Evolutionary conservation across 1,140 invertebrate genomes (phyloP).

Genomic region (Drosophila tristis): DNA sequence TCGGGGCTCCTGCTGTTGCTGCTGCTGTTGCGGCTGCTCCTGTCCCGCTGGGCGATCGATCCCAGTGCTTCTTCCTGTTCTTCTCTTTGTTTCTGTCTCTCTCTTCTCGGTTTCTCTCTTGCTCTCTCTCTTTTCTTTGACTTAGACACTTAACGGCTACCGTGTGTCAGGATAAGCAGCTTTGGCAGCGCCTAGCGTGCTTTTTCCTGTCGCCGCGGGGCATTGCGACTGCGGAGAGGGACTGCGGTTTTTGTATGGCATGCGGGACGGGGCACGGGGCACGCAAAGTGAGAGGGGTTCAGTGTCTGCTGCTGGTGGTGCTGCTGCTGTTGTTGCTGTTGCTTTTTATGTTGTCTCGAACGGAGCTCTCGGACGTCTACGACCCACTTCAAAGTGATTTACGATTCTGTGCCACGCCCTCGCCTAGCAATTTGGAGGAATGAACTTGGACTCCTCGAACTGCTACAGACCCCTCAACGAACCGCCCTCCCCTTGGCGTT

Average conservation of each 20-base stretch:
- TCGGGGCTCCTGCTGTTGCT: background rate
- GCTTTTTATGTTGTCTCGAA: constrained; percentile 60
- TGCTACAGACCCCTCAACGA: background rate
- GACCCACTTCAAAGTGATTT: constrained; percentile 84
- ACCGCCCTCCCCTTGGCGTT: constrained; percentile 33
- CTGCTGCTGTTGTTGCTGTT: constrained; percentile 21
- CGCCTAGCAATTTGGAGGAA: constrained; percentile 80
- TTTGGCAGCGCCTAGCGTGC: constrained; percentile 70
- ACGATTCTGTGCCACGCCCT: constrained; percentile 83
- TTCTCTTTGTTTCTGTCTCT: constrained; percentile 27
- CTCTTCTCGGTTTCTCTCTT: constrained; percentile 13
- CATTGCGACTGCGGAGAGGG: constrained; percentile 19
- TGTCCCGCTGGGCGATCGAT: constrained; percentile 36
- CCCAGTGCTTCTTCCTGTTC: constrained; percentile 17
- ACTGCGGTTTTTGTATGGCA: background rate
- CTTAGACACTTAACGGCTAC: constrained; percentile 71
- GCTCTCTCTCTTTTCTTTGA: constrained; percentile 21
- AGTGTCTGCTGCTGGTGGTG: constrained; percentile 17
- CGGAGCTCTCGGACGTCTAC: constrained; percentile 78
- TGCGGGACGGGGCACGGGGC: background rate
- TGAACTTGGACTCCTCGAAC: constrained; percentile 56
- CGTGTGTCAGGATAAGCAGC: constrained; percentile 72
- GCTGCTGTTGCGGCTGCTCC: constrained; percentile 1
- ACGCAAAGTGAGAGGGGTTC: background rate
- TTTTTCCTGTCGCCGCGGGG: constrained; percentile 73